These are phyloP conservation scores for Harlomillsia oculata DNA, from an alignment of 1,140 invertebrate species.

Conservation along the genomic window DNA sequence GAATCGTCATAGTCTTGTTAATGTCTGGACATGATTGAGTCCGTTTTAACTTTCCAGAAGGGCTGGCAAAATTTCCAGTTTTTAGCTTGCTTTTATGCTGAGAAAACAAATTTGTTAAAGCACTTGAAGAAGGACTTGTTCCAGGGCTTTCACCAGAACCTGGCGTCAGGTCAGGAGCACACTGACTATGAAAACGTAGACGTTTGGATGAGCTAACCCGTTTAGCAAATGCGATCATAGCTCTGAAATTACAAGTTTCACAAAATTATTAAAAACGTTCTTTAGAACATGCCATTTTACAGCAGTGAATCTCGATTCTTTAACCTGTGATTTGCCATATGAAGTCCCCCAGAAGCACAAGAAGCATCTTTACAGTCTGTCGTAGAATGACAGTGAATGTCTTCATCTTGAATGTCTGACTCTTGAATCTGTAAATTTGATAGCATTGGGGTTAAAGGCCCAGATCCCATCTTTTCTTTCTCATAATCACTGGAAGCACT, in stretches of 20 bases:
- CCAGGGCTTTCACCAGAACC: too few relatives aligned
- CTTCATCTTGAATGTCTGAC: background rate
- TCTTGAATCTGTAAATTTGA: background rate
- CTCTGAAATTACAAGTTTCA: too few relatives aligned
- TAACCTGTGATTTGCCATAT: constrained; percentile 52
- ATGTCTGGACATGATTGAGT: constrained; percentile 56
- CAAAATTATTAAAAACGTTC: too few relatives aligned
- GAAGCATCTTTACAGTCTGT: constrained; percentile 34
- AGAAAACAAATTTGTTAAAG: too few relatives aligned
- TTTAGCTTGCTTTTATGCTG: too few relatives aligned
- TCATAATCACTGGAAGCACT: background rate
- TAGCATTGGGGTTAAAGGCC: constrained; percentile 27
- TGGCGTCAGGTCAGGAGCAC: too few relatives aligned
- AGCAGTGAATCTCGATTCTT: too few relatives aligned
- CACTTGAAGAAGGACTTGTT: too few relatives aligned
- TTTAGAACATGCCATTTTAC: too few relatives aligned
- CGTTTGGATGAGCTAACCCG: constrained; percentile 52
- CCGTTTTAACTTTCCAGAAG: constrained; percentile 42
- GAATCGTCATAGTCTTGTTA: constrained; percentile 39
- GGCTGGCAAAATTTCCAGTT: too few relatives aligned
- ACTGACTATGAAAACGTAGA: constrained; percentile 54
- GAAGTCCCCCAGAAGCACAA: constrained; percentile 50
- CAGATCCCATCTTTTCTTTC: too few relatives aligned
- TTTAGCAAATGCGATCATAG: constrained; percentile 49
- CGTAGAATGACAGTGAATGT: background rate